Evolutionary conservation across 2,113 vertebrate genomes (phyloP), one percentile per base, ranked within the genome.

Genomic region (Mohoua ochrocephala): DNA sequence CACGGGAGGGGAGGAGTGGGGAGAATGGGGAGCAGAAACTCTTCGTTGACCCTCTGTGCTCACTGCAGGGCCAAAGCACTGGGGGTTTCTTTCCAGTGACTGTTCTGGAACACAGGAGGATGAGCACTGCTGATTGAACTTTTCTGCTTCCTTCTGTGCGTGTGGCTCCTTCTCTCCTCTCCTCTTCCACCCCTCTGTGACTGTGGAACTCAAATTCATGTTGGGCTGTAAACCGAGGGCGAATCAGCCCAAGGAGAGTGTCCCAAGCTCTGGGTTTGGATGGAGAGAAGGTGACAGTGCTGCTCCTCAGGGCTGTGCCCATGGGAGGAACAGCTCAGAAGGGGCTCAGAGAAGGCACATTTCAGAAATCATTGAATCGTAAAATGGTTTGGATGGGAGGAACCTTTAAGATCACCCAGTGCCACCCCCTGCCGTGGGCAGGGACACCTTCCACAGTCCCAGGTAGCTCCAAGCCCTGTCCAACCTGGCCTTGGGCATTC

Each of bases 61-160:
- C 41, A 0, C 16, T 33, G 28, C 2, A 10, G 59, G 63, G 44
- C 44, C n/a, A 5, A 5, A 56, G 57, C 7, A 3, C 9, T 1
- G 3, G 2, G 11, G 14, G 16, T 15, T 19, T 13, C 30, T 37
- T 35, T 17, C 30, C 31, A 6, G 42, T 19, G 50, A 5, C 28
- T 50, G 3, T 7, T 33, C 31, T 27, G 50, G 15, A 17, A 6
- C 15, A 3, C 14, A 1, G 22, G 6, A 10, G 59, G 45, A n/a
- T 21, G 37, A 71, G 2, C 30, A 2, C 9, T 12, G 15, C 4
- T 26, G 6, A 11, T 24, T 31, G 6, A n/a, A 13, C 13, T 89
- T 37, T 37, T 57, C 27, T 18, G 1, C 5, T 14, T 6, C 54
- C 42, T 52, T 17, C 17, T 19, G 10, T 35, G 28, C 63, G n/a